Evolutionary conservation across 2,797 vertebrate species (phyloP).

Genomic region (Tadarida brasiliensis): DNA sequence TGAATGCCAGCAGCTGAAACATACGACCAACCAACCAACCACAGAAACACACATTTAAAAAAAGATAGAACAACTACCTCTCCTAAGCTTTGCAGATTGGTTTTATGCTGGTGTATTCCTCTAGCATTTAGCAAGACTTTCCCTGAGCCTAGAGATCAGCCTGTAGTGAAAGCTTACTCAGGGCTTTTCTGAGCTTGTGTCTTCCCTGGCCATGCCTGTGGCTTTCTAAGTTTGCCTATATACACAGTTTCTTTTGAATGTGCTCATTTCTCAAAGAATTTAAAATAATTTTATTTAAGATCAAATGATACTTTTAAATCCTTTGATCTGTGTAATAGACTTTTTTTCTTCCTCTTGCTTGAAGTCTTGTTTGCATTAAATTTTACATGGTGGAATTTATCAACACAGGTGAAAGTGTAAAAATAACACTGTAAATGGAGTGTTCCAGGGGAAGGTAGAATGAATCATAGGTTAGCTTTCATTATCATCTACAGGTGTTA

Average conservation of each 20-base stretch:
- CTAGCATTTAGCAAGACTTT: neutral
- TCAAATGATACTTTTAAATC: slow-evolving; percentile 20
- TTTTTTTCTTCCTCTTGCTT: neutral
- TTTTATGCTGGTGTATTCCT: neutral
- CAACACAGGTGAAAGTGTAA: neutral
- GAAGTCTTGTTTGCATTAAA: slow-evolving; percentile 7
- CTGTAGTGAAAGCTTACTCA: neutral
- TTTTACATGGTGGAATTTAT: neutral
- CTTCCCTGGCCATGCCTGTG: neutral
- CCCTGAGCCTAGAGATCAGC: neutral
- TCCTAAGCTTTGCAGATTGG: neutral
- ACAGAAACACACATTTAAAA: too few species aligned
- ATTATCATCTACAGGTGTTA: neutral
- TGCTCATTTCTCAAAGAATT: neutral
- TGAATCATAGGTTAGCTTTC: neutral
- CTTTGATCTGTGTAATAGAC: neutral
- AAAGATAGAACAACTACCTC: neutral
- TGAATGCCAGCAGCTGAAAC: slow-evolving; percentile 1
- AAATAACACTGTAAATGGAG: neutral
- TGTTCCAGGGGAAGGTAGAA: neutral
- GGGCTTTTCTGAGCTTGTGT: neutral
- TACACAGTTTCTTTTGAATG: neutral
- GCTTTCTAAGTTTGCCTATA: neutral
- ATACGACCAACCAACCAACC: neutral
- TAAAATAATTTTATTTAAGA: slow-evolving; percentile 28